Evolutionary conservation across 2,797 vertebrate species (phyloP).

Genomic region (Eulemur mongoz): DNA sequence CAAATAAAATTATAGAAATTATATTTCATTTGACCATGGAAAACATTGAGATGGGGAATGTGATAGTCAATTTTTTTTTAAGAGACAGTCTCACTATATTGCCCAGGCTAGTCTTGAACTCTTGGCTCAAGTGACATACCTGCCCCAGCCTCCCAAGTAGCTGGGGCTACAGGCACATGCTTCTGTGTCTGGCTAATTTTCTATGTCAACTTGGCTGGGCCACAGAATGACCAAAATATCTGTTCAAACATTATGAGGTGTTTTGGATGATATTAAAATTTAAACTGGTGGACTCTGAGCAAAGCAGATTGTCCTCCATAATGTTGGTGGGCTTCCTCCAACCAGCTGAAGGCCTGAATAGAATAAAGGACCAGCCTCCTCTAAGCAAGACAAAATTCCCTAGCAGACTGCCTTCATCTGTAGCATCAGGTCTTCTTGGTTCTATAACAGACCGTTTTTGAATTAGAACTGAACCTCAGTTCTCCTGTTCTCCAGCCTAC

Average conservation of each 20-base stretch:
- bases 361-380: neutral
- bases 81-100: no score
- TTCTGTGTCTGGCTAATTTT: neutral
- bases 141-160: no score
- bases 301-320: neutral
- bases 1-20: slow-evolving; percentile 9
- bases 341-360: neutral
- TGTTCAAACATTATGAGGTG: neutral
- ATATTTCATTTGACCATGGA: slow-evolving; percentile 14
- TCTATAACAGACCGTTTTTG: neutral
- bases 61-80: neutral
- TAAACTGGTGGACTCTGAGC: neutral
- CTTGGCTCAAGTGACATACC: no score
- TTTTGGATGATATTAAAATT: neutral
- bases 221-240: neutral
- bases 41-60: neutral
- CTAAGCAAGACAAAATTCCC: neutral
- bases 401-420: neutral
- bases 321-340: neutral
- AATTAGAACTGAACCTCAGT: neutral
- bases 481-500: neutral
- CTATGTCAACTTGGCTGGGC: neutral
- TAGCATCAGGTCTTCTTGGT: neutral
- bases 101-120: no score
- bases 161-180: neutral